Base-by-base conservation (phyloP, 2,888 invertebrate genomes). In the Callinectes sapidus region DNA sequence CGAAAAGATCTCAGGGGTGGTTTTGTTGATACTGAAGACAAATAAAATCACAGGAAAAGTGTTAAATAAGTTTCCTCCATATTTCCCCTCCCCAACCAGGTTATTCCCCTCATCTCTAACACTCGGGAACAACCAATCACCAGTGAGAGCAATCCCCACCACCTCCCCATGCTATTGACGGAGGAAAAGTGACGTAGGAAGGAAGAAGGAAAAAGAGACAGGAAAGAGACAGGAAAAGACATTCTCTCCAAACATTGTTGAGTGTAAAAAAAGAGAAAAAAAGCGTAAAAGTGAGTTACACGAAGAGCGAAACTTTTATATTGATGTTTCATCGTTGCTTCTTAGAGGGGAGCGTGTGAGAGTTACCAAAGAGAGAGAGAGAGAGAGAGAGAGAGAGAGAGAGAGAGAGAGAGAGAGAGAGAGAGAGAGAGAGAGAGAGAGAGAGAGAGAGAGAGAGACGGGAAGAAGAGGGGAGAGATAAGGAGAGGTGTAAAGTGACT, bases 261-360 rank as follows among this genome's bases (percentile, higher is more conserved):
- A 28, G 71, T 18, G 28, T 8, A 23, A 23, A 28, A 23, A 61
- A 16, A 16, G 2, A 16, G 61, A 23, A 23, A 23, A 23, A 48
- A 48, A 6, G 10, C 48, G 48, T 48, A 61, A 23, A 81, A 81
- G 81, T 81, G 81, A 81, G 81, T 81, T 81, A 81, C 81, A 81
- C 48, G 81, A 35, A 81, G 81, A 14, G 35, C 35, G 8, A 35
- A 81, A 81, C 32, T 81, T 81, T 35, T 81, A 81, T 81, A 81
- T 81, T 81, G 81, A 81, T 81, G 81, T 39, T 5, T 39, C 39
- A 39, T 39, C 39, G 2, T 5, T 39, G 39, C 39, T 39, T 39
- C 39, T 39, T 2, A 39, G 39, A 39, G 39, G 39, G 39, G 39
- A 39, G 39, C 39, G 39, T 39, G 81, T 35, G 81, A 32, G 81